Evolutionary conservation across 2,888 invertebrate species (phyloP).

Genomic region (Polia nebulosa): DNA sequence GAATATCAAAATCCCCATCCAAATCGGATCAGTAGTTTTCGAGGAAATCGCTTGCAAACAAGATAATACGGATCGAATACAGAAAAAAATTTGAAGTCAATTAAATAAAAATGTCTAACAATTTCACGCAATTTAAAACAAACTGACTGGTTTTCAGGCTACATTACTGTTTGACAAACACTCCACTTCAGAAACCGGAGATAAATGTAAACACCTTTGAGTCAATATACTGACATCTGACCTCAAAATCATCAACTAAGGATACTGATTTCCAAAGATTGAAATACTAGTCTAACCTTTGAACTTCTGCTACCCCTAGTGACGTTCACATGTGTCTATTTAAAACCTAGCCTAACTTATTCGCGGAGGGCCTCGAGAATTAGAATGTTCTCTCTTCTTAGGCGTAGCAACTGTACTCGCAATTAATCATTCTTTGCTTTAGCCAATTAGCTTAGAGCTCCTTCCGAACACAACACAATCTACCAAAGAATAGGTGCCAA

Average conservation of each 20-base stretch:
- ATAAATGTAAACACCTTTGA: too few relatives aligned
- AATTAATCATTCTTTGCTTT: conserved; percentile 6
- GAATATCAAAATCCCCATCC: too few relatives aligned
- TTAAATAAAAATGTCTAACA: too few relatives aligned
- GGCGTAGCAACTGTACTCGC: neutral
- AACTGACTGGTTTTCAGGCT: too few relatives aligned
- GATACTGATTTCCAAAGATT: neutral
- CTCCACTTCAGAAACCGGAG: too few relatives aligned
- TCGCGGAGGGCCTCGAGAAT: neutral
- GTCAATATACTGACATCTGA: too few relatives aligned
- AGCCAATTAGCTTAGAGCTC: conserved; percentile 1
- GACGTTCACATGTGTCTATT: neutral
- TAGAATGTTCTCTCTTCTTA: neutral
- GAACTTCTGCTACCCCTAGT: neutral
- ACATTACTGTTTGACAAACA: too few relatives aligned
- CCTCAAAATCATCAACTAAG: neutral
- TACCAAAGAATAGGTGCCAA: conserved; percentile 19
- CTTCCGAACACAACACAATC: neutral
- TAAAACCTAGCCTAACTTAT: neutral
- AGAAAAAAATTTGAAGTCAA: too few relatives aligned
- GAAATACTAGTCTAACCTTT: neutral
- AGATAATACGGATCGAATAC: too few relatives aligned
- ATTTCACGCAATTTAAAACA: too few relatives aligned
- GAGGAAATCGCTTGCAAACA: too few relatives aligned
- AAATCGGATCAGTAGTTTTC: too few relatives aligned